Conservation (phyloP, 2,113 vertebrate species). For the Semicossyphus pulcher region DNA sequence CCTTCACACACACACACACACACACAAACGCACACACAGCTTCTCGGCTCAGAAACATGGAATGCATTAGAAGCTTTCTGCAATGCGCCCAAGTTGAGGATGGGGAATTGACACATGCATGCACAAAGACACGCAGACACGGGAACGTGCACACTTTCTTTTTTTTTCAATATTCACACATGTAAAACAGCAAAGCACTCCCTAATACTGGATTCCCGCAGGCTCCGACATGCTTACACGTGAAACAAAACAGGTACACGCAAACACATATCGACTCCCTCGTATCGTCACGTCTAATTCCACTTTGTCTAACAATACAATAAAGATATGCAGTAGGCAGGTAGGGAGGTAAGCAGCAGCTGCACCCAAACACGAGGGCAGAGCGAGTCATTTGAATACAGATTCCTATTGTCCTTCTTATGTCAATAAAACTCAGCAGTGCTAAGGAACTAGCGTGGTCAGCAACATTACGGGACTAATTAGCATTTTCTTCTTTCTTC, state of each 20-base stretch:
- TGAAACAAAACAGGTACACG: slow-evolving; percentile 36
- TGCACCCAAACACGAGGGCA: slow-evolving; percentile 44
- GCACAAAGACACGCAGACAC: slow-evolving; percentile 17
- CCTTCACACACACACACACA: slow-evolving; percentile 39
- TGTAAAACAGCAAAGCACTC: slow-evolving; percentile 49
- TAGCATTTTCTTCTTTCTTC: slow-evolving; percentile 83
- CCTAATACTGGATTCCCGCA: slow-evolving; percentile 25
- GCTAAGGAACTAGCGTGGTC: slow-evolving; percentile 75
- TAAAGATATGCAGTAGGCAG: slow-evolving; percentile 25
- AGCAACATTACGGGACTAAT: slow-evolving; percentile 82
- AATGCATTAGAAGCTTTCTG: slow-evolving; percentile 83
- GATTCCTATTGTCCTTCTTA: slow-evolving; percentile 81
- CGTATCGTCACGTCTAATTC: slow-evolving; percentile 35
- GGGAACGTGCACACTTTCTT: slow-evolving; percentile 8
- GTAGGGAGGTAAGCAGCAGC: slow-evolving; percentile 4
- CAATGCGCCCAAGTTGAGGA: slow-evolving; percentile 70
- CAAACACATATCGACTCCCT: slow-evolving; percentile 12
- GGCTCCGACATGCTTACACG: slow-evolving; percentile 1
- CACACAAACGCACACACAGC: slow-evolving; percentile 52
- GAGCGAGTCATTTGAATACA: slow-evolving; percentile 76
- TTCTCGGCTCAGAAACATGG: slow-evolving; percentile 77
- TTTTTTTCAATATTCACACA: slow-evolving; percentile 55
- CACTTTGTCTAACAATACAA: slow-evolving; percentile 23
- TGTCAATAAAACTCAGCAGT: slow-evolving; percentile 82
- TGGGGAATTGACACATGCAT: slow-evolving; percentile 50